Conservation (phyloP, 1,140 invertebrate species). For the Achroia grisella region DNA sequence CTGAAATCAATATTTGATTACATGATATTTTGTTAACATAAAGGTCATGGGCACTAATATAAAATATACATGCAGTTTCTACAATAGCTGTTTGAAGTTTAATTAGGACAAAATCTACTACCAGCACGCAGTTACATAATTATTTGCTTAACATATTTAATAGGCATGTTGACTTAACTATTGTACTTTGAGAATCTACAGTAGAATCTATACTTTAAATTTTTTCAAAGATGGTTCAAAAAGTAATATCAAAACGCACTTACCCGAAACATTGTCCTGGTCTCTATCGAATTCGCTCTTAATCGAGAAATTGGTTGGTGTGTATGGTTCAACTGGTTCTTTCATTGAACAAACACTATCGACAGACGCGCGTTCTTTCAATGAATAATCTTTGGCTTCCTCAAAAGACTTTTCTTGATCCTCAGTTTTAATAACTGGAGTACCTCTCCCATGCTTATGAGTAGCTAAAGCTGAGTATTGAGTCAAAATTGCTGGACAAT, state of each 20-base stretch:
- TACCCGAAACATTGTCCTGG: constrained; percentile 66
- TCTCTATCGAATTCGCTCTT: constrained; percentile 67
- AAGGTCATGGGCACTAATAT: too few species aligned
- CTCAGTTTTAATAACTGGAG: constrained; percentile 57
- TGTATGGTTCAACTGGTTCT: constrained; percentile 46
- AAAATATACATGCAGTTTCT: too few species aligned
- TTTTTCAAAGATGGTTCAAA: neutral
- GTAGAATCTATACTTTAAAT: too few species aligned
- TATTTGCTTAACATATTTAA: too few species aligned
- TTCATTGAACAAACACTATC: constrained; percentile 52
- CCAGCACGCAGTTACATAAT: too few species aligned
- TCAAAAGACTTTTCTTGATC: constrained; percentile 60
- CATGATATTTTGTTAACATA: neutral
- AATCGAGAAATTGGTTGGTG: constrained; percentile 59
- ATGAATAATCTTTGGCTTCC: constrained; percentile 70
- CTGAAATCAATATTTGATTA: constrained; percentile 77
- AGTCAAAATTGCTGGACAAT: constrained; percentile 63
- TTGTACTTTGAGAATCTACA: too few species aligned
- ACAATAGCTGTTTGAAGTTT: too few species aligned
- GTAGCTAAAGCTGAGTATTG: constrained; percentile 65
- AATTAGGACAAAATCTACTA: too few species aligned
- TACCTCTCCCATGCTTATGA: constrained; percentile 64
- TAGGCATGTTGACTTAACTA: too few species aligned
- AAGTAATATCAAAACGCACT: constrained; percentile 28
- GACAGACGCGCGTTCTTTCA: constrained; percentile 60